These are phyloP conservation scores for Lepidonotus clava DNA, from an alignment of 2,888 invertebrate species.

Conservation along the genomic window DNA sequence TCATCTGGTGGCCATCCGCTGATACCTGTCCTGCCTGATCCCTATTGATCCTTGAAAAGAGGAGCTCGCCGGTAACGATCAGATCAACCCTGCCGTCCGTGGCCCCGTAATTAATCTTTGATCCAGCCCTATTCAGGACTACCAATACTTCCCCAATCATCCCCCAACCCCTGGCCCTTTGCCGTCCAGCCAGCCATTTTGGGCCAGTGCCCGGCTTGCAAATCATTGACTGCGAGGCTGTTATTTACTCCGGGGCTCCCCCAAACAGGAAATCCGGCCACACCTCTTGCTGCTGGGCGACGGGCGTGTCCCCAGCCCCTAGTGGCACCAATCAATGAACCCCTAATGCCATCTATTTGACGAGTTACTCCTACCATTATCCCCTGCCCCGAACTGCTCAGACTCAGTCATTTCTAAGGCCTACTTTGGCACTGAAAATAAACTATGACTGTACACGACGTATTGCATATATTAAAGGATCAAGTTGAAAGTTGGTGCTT, in stretches of 20 bases:
- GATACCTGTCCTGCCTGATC: constrained; percentile 21
- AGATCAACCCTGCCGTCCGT: background rate
- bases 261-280: constrained; percentile 15
- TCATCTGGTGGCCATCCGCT: background rate
- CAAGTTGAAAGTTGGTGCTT: too few relatives aligned
- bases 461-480: too few relatives aligned
- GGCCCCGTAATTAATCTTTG: constrained; percentile 48
- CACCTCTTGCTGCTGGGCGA: constrained; percentile 27
- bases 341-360: constrained; percentile 30
- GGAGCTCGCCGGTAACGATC: background rate
- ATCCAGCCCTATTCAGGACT: background rate
- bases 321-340: background rate
- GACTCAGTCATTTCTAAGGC: too few relatives aligned
- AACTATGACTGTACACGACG: too few relatives aligned
- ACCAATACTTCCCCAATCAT: constrained; percentile 2
- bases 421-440: too few relatives aligned
- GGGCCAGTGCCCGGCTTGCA: background rate
- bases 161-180: background rate
- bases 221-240: background rate
- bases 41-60: background rate
- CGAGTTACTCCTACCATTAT: background rate
- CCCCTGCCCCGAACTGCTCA: too few relatives aligned
- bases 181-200: background rate
- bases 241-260: constrained; percentile 20
- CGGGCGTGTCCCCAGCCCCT: background rate